A percentile compares a stretch with the other conserved stretches of the same genome.
phyloP scores from a whole-genome alignment of 1,140 invertebrate species.

The Oryzaephilus surinamensis region DNA sequence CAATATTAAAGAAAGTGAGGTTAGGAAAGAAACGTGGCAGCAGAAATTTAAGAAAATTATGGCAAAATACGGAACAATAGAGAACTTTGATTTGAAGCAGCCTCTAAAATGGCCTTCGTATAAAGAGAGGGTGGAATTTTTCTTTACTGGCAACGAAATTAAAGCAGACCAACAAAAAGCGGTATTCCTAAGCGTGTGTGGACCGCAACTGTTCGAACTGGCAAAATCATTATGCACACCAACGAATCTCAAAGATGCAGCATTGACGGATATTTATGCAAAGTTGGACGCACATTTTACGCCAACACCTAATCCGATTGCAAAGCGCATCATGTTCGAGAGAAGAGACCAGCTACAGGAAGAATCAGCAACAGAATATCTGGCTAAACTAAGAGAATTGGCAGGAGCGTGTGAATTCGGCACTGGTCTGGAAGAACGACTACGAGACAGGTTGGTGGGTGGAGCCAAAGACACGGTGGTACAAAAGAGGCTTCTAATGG shows the following conservation, averaged over 20 bases:
- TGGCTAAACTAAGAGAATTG: slow-evolving; percentile 16
- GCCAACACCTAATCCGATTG: background rate
- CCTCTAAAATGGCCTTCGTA: too few relatives aligned
- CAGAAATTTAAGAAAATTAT: too few relatives aligned
- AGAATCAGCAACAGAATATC: slow-evolving; percentile 15
- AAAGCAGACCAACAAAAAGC: too few relatives aligned
- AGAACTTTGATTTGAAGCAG: too few relatives aligned
- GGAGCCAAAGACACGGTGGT: slow-evolving; percentile 7
- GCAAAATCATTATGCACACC: background rate
- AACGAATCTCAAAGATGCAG: background rate
- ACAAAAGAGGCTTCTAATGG: slow-evolving; percentile 11
- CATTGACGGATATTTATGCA: background rate
- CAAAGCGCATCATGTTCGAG: slow-evolving; percentile 10
- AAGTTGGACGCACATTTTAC: background rate
- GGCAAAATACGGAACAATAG: too few relatives aligned
- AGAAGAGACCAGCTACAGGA: slow-evolving; percentile 13
- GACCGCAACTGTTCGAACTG: slow-evolving; percentile 1
- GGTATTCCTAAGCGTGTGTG: too few relatives aligned
- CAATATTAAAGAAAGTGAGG: too few relatives aligned
- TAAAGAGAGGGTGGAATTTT: too few relatives aligned
- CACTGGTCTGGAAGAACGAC: slow-evolving; percentile 8
- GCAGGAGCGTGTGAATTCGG: slow-evolving; percentile 19
- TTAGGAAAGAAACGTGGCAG: too few relatives aligned
- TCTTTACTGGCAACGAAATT: too few relatives aligned
- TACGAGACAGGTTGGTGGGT: slow-evolving; percentile 18